These are phyloP conservation scores for Neogale vison DNA, from an alignment of 2,113 vertebrate species.

Conservation along the genomic window DNA sequence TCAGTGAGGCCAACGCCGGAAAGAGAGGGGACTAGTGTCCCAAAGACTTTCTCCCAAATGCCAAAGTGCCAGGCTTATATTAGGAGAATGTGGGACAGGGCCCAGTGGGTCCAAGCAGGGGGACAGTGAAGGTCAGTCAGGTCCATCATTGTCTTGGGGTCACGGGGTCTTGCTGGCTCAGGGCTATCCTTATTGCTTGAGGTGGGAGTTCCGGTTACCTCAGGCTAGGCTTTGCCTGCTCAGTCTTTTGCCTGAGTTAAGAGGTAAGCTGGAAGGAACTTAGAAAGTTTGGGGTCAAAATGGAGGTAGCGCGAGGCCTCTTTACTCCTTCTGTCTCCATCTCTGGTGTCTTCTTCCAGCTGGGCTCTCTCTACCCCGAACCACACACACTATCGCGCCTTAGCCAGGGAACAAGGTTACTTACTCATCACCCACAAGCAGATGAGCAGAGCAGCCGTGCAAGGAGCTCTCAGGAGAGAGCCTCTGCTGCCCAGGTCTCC, in stretches of 20 bases:
- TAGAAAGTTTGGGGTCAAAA: not conserved
- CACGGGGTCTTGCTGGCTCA: too few species aligned
- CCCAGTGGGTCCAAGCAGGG: not conserved
- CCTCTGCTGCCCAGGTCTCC: not conserved
- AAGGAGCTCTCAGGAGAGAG: not conserved
- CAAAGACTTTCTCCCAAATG: not conserved
- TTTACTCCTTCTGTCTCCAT: not conserved
- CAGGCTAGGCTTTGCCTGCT: not conserved
- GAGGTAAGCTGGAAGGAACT: not conserved
- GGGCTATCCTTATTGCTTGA: not conserved
- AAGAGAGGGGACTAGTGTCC: not conserved
- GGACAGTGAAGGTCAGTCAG: not conserved
- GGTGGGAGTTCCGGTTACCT: not conserved
- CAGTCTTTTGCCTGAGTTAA: not conserved
- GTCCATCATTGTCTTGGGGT: too few species aligned
- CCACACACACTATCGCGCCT: not conserved
- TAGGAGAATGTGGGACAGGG: not conserved
- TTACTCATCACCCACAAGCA: not conserved
- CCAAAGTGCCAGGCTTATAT: not conserved
- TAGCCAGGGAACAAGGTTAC: not conserved
- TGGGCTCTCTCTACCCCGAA: not conserved
- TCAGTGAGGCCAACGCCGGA: not conserved
- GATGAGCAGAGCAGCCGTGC: not conserved
- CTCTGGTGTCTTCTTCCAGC: not conserved
- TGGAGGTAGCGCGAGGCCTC: not conserved